Conservation (phyloP, 2,113 vertebrate species). For the Etheostoma cragini region DNA sequence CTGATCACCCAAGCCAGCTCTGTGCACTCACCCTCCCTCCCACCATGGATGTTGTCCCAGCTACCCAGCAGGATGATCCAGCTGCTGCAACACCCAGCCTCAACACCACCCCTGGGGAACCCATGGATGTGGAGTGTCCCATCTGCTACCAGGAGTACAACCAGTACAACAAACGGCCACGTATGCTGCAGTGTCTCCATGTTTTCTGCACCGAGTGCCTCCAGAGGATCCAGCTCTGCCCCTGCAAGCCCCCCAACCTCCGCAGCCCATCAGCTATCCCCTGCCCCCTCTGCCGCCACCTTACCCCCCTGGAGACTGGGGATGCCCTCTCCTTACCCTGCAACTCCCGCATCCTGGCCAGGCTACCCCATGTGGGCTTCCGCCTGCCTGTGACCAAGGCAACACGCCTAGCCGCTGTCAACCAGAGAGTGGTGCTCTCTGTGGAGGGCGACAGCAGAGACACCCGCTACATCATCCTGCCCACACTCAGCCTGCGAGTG, state of each 20-base stretch:
- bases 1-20: background rate
- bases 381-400: slow-evolving; percentile 60
- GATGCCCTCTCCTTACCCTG: slow-evolving; percentile 78
- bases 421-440: slow-evolving; percentile 82
- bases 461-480: slow-evolving; percentile 81
- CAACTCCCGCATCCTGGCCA: slow-evolving; percentile 78
- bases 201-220: slow-evolving; percentile 86
- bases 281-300: slow-evolving; percentile 84
- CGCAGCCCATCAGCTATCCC: slow-evolving; percentile 67
- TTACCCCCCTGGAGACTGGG: slow-evolving; percentile 74
- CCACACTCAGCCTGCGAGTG: slow-evolving; percentile 85
- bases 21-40: background rate
- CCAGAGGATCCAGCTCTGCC: slow-evolving; percentile 79
- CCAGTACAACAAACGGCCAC: slow-evolving; percentile 79
- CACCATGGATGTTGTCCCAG: slow-evolving; percentile 64
- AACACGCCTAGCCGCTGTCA: slow-evolving; percentile 68
- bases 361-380: slow-evolving; percentile 72
- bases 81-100: slow-evolving; percentile 13
- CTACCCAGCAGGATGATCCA: slow-evolving; percentile 33
- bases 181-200: slow-evolving; percentile 85
- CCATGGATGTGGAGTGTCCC: slow-evolving; percentile 83
- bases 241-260: slow-evolving; percentile 38
- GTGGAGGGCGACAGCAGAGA: slow-evolving; percentile 76
- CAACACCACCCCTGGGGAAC: slow-evolving; percentile 57
- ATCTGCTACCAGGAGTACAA: slow-evolving; percentile 87